phyloP scores from a whole-genome alignment of 2,113 vertebrate genomes.

The Campylomormyrus tamandua region DNA sequence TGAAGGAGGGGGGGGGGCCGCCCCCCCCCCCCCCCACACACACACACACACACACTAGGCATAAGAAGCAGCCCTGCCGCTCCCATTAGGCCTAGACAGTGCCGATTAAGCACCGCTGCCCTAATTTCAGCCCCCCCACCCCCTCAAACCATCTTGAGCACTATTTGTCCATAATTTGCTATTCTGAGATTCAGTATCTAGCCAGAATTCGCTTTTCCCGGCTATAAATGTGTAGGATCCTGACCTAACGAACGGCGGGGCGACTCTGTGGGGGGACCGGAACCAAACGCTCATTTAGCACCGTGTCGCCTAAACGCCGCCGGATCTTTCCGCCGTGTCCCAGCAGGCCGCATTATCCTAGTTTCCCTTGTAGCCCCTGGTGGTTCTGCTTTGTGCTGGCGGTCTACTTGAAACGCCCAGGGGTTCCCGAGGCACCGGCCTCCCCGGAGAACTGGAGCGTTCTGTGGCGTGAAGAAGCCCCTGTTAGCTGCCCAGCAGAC shows the following conservation, averaged over 20 bases:
- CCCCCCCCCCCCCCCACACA: too few species aligned
- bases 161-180: constrained; percentile 1
- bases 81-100: background rate
- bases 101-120: background rate
- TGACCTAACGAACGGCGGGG: background rate
- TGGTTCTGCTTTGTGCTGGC: background rate
- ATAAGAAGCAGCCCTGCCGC: background rate
- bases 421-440: background rate
- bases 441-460: background rate
- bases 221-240: background rate
- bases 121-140: background rate
- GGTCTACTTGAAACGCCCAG: background rate
- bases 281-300: background rate
- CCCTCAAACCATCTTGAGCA: background rate
- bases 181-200: background rate
- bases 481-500: background rate
- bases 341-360: background rate
- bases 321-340: background rate
- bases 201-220: background rate
- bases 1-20: too few species aligned
- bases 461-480: background rate
- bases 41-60: background rate
- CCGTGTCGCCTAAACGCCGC: background rate
- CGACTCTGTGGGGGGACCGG: background rate
- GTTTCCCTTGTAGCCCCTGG: background rate